Percentiles rank a stretch among this genome's conserved stretches.
These are phyloP conservation scores for Hippopotamus amphibius DNA, from an alignment of 2,113 vertebrate genomes.

Conservation along the genomic window DNA sequence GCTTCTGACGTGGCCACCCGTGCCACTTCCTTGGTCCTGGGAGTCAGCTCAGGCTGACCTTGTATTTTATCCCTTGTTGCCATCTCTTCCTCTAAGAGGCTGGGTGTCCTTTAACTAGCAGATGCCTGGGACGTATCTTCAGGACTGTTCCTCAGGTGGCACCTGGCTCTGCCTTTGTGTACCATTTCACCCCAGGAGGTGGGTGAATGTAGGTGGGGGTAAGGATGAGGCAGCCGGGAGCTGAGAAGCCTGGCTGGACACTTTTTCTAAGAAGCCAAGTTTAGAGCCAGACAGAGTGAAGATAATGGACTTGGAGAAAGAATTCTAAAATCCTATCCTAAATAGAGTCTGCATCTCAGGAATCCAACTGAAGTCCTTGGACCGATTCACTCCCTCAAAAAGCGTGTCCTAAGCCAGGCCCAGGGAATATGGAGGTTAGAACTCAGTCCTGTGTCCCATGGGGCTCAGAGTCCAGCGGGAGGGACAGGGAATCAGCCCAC, in stretches of 20 bases:
- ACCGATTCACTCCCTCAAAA: not conserved
- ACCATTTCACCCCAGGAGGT: too few species aligned
- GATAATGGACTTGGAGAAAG: not conserved
- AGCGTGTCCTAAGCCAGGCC: not conserved
- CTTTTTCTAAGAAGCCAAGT: not conserved
- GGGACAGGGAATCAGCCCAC: not conserved
- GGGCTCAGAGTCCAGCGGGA: not conserved
- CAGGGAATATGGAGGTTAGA: not conserved
- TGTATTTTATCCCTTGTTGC: not conserved
- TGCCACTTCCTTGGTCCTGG: not conserved
- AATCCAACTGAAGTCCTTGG: not conserved
- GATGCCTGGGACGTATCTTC: not conserved
- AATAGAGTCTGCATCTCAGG: not conserved
- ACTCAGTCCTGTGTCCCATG: not conserved
- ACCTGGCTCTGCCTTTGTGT: not conserved
- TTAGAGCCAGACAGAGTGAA: not conserved
- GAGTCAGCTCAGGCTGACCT: not conserved
- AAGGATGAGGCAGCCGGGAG: not conserved
- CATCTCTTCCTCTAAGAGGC: not conserved
- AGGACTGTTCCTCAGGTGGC: not conserved
- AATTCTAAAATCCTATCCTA: not conserved
- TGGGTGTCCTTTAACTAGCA: not conserved
- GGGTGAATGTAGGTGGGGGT: not conserved
- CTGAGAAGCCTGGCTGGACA: not conserved
- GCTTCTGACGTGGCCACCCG: not conserved